Evolutionary conservation across 1,140 invertebrate genomes (phyloP).

Genomic region (Rhyzopertha dominica): DNA sequence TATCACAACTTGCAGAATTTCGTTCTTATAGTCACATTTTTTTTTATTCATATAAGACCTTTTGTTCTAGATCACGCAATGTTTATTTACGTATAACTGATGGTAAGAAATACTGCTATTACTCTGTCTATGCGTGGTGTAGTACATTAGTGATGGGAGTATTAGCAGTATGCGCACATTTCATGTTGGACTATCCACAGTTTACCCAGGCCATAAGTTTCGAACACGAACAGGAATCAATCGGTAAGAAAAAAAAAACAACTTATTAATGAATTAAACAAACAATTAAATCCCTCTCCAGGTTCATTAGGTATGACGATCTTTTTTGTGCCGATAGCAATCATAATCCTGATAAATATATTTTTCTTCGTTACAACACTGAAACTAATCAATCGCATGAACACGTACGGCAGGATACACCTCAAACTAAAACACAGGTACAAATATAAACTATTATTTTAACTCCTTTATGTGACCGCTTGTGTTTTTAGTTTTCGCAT

Average conservation of each 20-base stretch:
- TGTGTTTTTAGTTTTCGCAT: slow-evolving; percentile 65
- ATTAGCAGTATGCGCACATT: slow-evolving; percentile 73
- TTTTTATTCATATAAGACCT: no score
- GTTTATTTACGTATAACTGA: slow-evolving; percentile 78
- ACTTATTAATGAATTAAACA: slow-evolving; percentile 30
- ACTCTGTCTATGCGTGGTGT: slow-evolving; percentile 74
- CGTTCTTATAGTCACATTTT: no score
- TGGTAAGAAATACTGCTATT: slow-evolving; percentile 78
- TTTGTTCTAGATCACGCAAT: slow-evolving; percentile 64
- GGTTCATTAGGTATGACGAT: slow-evolving; percentile 75
- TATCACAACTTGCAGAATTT: no score
- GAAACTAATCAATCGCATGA: slow-evolving; percentile 71
- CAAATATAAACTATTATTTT: slow-evolving; percentile 20
- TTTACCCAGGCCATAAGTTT: slow-evolving; percentile 48
- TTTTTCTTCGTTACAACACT: slow-evolving; percentile 73
- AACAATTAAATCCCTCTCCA: slow-evolving; percentile 43
- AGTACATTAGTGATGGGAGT: slow-evolving; percentile 62
- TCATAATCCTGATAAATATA: slow-evolving; percentile 69
- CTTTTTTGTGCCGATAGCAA: slow-evolving; percentile 72
- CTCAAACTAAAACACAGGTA: slow-evolving; percentile 78
- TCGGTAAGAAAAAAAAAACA: slow-evolving; percentile 46
- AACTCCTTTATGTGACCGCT: slow-evolving; percentile 7
- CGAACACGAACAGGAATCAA: slow-evolving; percentile 55
- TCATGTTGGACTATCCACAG: slow-evolving; percentile 63
- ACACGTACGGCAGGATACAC: slow-evolving; percentile 76